Evolutionary conservation across 2,888 invertebrate species (phyloP).

Genomic region (Thumatha senex): DNA sequence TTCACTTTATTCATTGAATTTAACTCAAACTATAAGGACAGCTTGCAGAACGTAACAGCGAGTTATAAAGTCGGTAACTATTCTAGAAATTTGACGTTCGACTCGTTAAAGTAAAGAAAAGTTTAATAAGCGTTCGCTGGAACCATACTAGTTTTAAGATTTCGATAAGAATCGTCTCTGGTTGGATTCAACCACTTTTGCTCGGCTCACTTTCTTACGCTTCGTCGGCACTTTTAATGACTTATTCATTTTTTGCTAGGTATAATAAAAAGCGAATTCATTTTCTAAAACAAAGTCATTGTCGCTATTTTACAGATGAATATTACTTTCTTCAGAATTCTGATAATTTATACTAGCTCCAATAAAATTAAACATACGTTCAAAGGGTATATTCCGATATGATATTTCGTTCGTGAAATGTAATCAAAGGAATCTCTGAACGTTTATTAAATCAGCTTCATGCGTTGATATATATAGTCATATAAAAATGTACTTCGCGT

Average conservation of each 20-base stretch:
- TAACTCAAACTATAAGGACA: conserved; percentile 27
- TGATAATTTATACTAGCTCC: conserved; percentile 17
- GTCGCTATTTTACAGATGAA: conserved; percentile 24
- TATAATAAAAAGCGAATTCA: conserved; percentile 50
- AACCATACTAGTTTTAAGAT: conserved; percentile 71
- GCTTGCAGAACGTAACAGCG: conserved; percentile 19
- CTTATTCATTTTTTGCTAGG: conserved; percentile 66
- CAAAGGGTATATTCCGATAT: conserved; percentile 26
- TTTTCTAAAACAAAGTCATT: conserved; percentile 41
- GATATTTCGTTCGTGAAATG: conserved; percentile 24
- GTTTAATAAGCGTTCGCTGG: conserved; percentile 70
- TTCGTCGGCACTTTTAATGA: conserved; percentile 78
- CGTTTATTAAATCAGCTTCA: conserved; percentile 44
- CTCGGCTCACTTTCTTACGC: conserved; percentile 65
- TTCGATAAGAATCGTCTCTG: conserved; percentile 62
- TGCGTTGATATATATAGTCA: conserved; percentile 24
- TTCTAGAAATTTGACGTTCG: conserved; percentile 58
- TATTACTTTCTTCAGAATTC: conserved; percentile 22
- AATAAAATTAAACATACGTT: conserved; percentile 28
- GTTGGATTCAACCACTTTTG: conserved; percentile 68
- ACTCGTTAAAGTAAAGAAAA: conserved; percentile 62
- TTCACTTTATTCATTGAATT: conserved; percentile 31
- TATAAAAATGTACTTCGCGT: conserved; percentile 49
- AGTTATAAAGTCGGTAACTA: conserved; percentile 48
- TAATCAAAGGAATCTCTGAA: conserved; percentile 39